Evolutionary conservation across 2,113 vertebrate genomes (phyloP).

Genomic region (Odocoileus hemionus): DNA sequence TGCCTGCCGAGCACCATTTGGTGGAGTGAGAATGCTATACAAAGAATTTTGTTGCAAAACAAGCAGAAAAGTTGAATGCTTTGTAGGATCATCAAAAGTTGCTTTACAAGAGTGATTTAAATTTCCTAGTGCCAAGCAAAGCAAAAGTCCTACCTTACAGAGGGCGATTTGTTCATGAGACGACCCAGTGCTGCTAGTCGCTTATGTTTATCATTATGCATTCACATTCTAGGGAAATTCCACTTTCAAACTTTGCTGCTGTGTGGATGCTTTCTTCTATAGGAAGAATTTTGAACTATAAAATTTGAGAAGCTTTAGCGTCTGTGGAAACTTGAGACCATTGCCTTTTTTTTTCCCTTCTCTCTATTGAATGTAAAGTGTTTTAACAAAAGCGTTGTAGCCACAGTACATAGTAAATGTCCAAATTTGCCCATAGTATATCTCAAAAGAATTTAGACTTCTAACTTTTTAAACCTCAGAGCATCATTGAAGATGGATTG

Average conservation of each 20-base stretch:
- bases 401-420: constrained; percentile 34
- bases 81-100: constrained; percentile 48
- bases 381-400: constrained; percentile 36
- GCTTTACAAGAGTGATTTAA: constrained; percentile 56
- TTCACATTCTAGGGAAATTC: constrained; percentile 60
- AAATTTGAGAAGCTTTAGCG: constrained; percentile 49
- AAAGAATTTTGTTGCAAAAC: neutral
- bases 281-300: constrained; percentile 56
- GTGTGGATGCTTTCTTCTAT: constrained; percentile 59
- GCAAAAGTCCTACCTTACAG: constrained; percentile 54
- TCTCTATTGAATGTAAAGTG: constrained; percentile 42
- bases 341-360: neutral
- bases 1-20: constrained; percentile 15
- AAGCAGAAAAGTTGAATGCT: constrained; percentile 46
- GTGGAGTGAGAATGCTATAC: neutral
- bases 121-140: neutral
- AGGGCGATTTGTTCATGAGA: constrained; percentile 10
- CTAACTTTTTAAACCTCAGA: constrained; percentile 13
- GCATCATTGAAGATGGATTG: neutral
- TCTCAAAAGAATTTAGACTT: constrained; percentile 14
- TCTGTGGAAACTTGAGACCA: constrained; percentile 60
- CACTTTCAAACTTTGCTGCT: neutral
- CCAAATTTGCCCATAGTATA: neutral
- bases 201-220: constrained; percentile 37
- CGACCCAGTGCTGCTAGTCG: neutral